Conservation (phyloP, 2,113 vertebrate species). For the Grammomys surdaster region DNA sequence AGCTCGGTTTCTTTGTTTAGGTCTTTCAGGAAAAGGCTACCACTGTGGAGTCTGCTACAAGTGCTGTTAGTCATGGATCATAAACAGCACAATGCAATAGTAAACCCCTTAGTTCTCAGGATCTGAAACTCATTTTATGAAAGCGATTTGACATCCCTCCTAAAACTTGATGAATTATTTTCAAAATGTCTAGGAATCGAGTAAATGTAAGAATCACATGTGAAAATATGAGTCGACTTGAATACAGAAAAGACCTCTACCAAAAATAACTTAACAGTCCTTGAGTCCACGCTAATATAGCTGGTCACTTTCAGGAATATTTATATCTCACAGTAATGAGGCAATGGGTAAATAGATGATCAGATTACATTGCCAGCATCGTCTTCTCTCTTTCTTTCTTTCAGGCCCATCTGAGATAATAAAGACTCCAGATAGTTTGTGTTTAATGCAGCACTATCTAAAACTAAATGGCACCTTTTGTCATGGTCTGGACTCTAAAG, state of each 20-base stretch:
- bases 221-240: not conserved
- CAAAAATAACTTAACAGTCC: not conserved
- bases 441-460: not conserved
- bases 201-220: not conserved
- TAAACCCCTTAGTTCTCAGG: not conserved
- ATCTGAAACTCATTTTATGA: not conserved
- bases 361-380: not conserved
- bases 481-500: constrained; percentile 12
- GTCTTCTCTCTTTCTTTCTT: not conserved
- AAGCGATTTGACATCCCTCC: constrained; percentile 4
- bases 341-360: not conserved
- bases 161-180: constrained; percentile 23
- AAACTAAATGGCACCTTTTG: constrained; percentile 28
- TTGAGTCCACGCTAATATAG: not conserved
- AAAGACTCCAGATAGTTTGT: constrained; percentile 26
- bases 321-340: not conserved
- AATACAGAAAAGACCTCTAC: not conserved
- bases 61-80: not conserved
- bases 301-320: not conserved
- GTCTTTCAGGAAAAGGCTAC: constrained; percentile 48
- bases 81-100: not conserved
- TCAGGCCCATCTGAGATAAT: not conserved
- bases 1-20: not conserved
- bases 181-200: constrained; percentile 14
- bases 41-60: not conserved